Evolutionary conservation across 2,888 invertebrate genomes (phyloP).

Genomic region (Leptopilina drosophilae): DNA sequence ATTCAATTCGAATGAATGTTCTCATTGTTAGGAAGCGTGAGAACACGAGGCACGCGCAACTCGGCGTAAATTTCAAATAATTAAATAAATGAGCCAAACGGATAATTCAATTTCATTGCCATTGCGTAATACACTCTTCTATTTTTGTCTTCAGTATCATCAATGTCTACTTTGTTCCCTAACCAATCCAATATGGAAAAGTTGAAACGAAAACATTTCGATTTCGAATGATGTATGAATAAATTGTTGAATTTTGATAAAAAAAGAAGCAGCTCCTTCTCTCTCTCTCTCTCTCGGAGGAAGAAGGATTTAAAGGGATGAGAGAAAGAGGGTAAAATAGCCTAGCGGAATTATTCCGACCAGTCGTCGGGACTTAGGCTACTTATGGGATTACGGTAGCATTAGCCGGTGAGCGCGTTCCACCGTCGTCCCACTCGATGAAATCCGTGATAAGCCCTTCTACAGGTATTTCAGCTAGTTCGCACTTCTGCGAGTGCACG

Average conservation of each 20-base stretch:
- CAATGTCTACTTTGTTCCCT: background rate
- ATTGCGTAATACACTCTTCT: background rate
- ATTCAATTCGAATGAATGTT: constrained; percentile 69
- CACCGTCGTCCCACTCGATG: constrained; percentile 61
- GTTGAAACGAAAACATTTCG: no score
- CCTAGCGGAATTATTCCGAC: constrained; percentile 71
- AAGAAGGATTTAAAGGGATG: constrained; percentile 43
- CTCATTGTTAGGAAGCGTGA: constrained; percentile 71
- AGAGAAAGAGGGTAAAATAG: constrained; percentile 61
- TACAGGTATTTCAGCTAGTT: constrained; percentile 59
- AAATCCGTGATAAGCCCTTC: constrained; percentile 63
- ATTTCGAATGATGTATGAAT: no score
- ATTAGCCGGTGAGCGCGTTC: constrained; percentile 68
- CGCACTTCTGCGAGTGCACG: constrained; percentile 49
- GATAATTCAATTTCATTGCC: background rate
- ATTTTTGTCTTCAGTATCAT: no score
- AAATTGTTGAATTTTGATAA: background rate
- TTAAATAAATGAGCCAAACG: constrained; percentile 61
- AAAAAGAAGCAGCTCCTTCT: constrained; percentile 31
- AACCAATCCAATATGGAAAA: background rate
- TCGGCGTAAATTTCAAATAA: constrained; percentile 59
- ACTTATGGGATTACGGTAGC: constrained; percentile 74
- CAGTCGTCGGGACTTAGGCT: constrained; percentile 73
- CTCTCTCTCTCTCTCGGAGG: no score
- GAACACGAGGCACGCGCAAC: constrained; percentile 68